Evolutionary conservation across 2,888 invertebrate genomes (phyloP), one percentile per base, ranked within the genome.

Genomic region (Drosophila anomelani): DNA sequence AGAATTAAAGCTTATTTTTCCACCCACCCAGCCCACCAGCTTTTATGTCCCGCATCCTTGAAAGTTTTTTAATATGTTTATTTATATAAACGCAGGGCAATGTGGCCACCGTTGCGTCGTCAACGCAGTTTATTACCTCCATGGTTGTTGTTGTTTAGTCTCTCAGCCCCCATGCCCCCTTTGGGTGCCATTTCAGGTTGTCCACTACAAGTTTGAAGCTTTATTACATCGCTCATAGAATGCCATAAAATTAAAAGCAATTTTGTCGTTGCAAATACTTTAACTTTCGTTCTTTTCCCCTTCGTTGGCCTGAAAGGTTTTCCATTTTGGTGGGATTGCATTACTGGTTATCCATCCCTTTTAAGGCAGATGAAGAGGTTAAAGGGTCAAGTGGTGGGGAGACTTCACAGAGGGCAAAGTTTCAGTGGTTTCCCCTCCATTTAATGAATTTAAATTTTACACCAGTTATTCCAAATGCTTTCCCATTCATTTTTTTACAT

Each of bases 21-120:
- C 13, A 23, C 29, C n/a, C 29, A 32, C 15, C 26, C 41, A 12
- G 17, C n/a, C 66, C 32, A 23, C 44, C 38, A 39, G 41, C 51
- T 71, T 82, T 85, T 80, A 87, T 80, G 73, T 51, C 80, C 77
- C 64, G 66, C 68, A 85, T 83, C 89, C 85, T 87, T 87, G 80
- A 89, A 89, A 85, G 78, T 83, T 87, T 81, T 81, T 80, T 85
- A 85, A 85, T 87, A 87, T 77, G 77, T 87, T 89, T 89, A 86
- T 84, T 80, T 75, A 64, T 76, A 71, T 62, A 68, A 68, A 36
- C 69, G 53, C 51, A 39, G 38, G 51, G 63, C 68, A 29, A 38
- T 43, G 43, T 51, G 44, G 43, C 59, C 66, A 75, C 44, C 69
- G 54, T 44, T 61, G 54, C 20, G 43, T 38, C 80, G 63, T 86